Evolutionary conservation across 2,797 vertebrate species (phyloP), one percentile per base, ranked within the genome.

Genomic region (Sciurus vulgaris): DNA sequence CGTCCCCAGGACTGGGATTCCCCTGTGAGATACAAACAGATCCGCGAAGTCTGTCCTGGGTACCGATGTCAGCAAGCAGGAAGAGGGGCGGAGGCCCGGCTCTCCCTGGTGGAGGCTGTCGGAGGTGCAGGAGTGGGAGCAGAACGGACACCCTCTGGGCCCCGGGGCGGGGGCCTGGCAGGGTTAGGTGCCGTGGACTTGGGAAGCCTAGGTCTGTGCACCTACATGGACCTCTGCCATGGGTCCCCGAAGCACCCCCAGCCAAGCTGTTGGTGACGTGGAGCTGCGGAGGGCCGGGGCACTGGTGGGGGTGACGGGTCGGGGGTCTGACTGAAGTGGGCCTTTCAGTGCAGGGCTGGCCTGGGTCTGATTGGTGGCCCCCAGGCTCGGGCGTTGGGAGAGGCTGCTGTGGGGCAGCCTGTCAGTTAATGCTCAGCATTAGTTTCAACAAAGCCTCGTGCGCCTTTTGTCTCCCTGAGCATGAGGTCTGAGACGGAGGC

Each of bases 121-220:
- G 15, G 44, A 14, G 30, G 35, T 0, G 0, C 5, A 6, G 41
- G 30, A n/a, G 49, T 59, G 15, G 6, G 0, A 4, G 4, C 2
- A 20, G n/a, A 14, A 18, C 3, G 6, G 73, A 24, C 51, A 26
- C 8, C 63, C 33, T 5, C 2, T 3, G 8, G 47, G 35, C 22
- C 15, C n/a, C 4, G 41, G 44, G 54, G 2, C 9, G 17, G 38
- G 38, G 38, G 38, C 38, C 38, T 41, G 28, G 67, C 35, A 7
- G 51, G 59, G 38, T 38, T 5, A 26, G 33, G 85, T 10, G 8
- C 30, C 1, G 30, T 35, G 28, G n/a, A 35, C 4, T 7, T 28
- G 7, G 2, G 13, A 18, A 67, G 47, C 30, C 61, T 10, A 18
- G 30, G 20, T 33, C 9, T 17, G 35, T 20, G n/a, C 44, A 3